Percentiles rank a stretch among this genome's conserved stretches.
phyloP scores from a whole-genome alignment of 2,888 invertebrate genomes.

The Bombylius major region DNA sequence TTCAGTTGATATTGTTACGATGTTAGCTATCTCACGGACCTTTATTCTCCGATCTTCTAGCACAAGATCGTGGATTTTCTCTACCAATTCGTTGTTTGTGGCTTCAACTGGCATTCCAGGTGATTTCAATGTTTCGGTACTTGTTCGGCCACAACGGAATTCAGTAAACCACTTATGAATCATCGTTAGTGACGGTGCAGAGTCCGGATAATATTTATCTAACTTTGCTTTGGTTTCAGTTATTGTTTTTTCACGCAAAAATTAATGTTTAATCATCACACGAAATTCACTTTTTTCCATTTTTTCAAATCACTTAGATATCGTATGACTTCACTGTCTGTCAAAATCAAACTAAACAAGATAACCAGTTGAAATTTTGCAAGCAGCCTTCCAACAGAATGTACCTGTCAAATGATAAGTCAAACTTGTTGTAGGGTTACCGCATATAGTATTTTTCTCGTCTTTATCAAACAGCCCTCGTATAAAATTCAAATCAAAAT shows the following conservation, averaged over 20 bases:
- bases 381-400: no score
- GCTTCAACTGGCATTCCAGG: constrained; percentile 1
- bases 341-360: no score
- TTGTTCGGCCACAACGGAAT: neutral
- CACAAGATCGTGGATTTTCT: constrained; percentile 21
- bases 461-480: no score
- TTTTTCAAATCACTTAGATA: neutral
- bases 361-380: no score
- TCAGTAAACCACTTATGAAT: neutral
- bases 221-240: neutral
- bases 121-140: neutral
- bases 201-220: constrained; percentile 4
- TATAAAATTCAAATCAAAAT: no score
- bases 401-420: no score
- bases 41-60: constrained; percentile 22
- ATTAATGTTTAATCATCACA: neutral
- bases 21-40: constrained; percentile 22
- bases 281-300: neutral
- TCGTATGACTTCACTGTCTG: no score
- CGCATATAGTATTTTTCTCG: no score
- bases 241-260: neutral
- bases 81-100: neutral
- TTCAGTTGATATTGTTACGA: constrained; percentile 14
- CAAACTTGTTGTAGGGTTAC: no score
- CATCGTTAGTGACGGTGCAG: neutral